These are phyloP conservation scores for Aphaenogaster rudis DNA, from an alignment of 1,140 invertebrate genomes.

Conservation along the genomic window DNA sequence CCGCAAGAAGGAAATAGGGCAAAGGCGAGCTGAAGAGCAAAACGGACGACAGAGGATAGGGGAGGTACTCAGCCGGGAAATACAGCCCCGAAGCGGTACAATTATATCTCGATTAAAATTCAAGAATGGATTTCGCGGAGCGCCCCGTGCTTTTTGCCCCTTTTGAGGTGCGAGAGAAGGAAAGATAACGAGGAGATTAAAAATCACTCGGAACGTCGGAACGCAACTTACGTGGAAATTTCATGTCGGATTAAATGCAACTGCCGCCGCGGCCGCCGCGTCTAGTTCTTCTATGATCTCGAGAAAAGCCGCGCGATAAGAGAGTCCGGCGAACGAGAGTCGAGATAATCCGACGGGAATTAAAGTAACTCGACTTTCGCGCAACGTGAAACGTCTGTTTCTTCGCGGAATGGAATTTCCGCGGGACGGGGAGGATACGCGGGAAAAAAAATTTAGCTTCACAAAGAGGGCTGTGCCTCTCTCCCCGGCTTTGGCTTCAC, in stretches of 20 bases:
- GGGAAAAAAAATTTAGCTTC: constrained; percentile 37
- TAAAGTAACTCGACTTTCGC: constrained; percentile 56
- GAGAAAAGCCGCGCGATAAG: constrained; percentile 53
- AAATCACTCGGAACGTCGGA: constrained; percentile 46
- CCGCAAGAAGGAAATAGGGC: neutral
- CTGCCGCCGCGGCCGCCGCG: constrained; percentile 23
- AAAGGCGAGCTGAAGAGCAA: constrained; percentile 16
- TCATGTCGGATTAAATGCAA: constrained; percentile 55
- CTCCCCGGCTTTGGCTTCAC: constrained; percentile 13
- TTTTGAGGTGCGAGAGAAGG: neutral
- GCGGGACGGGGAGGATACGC: no score
- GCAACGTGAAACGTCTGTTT: constrained; percentile 16
- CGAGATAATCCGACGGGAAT: constrained; percentile 61
- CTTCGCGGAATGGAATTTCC: constrained; percentile 30
- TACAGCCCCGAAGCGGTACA: constrained; percentile 22
- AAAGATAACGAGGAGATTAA: constrained; percentile 55
- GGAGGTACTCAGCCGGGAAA: constrained; percentile 14
- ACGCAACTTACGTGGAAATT: constrained; percentile 59
- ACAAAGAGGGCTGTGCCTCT: neutral
- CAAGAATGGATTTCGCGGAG: constrained; percentile 39
- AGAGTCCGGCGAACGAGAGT: constrained; percentile 59
- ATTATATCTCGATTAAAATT: constrained; percentile 64
- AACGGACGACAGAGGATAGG: neutral
- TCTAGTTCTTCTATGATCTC: constrained; percentile 54
- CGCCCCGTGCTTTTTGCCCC: neutral